Base-by-base conservation (phyloP, 2,888 invertebrate genomes). In the Diloba caeruleocephala region DNA sequence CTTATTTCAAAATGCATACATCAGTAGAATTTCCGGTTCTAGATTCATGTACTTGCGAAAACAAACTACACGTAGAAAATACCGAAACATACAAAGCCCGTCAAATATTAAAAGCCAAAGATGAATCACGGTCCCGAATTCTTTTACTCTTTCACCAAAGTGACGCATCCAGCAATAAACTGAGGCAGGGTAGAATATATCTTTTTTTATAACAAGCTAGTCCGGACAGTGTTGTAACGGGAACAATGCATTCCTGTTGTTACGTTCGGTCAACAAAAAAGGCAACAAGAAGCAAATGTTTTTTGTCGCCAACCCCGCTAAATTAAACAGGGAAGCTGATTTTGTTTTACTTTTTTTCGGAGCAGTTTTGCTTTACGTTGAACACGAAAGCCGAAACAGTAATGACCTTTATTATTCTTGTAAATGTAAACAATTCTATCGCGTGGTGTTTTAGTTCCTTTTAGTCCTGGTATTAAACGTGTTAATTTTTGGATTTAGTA, bases 191-290 rank as follows among this genome's bases (percentile, higher is more conserved):
- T 81, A 71, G 70, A 84, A 85, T 85, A 84, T 84, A 67, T 71
- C 56, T 71, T 79, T 82, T n/a, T 87, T 86, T 87, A 87, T 82
- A 81, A 80, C 79, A 81, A 82, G 74, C 58, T 61, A 21, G 67
- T 69, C 74, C 69, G 84, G 80, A 81, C 82, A 78, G 81, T 73
- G 38, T 25, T 61, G 78, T 86, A 88, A 85, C 86, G 84, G 84
- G 84, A 83, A 92, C 91, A 92, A 91, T 90, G 90, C 90, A 90
- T 92, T 89, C 89, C 88, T 75, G 82, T 82, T 84, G 89, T 88
- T 85, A 86, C 84, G 86, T 87, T 82, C 78, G 85, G 84, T 81
- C 86, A 86, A 88, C 89, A 90, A 91, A 92, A n/a, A 91, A 89
- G 82, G 80, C 81, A 70, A 82, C 81, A 84, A 81, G 81, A n/a